These are phyloP conservation scores for Ophonus ardosiacus DNA, from an alignment of 2,888 invertebrate species.

Conservation along the genomic window DNA sequence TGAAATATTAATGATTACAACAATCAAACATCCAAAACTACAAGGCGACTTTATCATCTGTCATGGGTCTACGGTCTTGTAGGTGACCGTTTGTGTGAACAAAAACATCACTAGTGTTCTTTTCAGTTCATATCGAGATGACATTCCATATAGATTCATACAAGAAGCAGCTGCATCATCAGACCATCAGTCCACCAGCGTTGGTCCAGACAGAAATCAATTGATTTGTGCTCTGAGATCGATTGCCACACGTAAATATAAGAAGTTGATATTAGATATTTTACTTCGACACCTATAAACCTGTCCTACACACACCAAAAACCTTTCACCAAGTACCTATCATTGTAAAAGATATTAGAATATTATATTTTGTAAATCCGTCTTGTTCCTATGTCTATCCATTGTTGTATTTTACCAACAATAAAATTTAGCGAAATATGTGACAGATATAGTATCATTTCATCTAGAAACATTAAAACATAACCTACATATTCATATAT, in stretches of 20 bases:
- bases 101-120: conserved; percentile 53
- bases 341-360: background rate
- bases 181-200: conserved; percentile 46
- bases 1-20: background rate
- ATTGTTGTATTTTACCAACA: background rate
- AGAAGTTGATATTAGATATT: background rate
- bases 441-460: background rate
- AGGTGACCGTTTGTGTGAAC: conserved; percentile 50
- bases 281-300: background rate
- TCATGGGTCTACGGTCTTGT: conserved; percentile 9
- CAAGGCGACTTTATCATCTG: background rate
- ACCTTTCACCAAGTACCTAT: background rate
- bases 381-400: background rate
- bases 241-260: conserved; percentile 47
- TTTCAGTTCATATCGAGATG: conserved; percentile 58
- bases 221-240: conserved; percentile 53
- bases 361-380: background rate
- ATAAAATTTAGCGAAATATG: background rate
- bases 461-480: background rate
- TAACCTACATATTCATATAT: background rate
- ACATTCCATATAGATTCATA: conserved; percentile 31
- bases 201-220: conserved; percentile 35
- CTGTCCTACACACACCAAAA: background rate
- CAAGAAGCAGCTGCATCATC: conserved; percentile 36
- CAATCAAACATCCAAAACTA: background rate